These are phyloP conservation scores for Eubucco bourcierii DNA, from an alignment of 2,113 vertebrate genomes.

Conservation along the genomic window DNA sequence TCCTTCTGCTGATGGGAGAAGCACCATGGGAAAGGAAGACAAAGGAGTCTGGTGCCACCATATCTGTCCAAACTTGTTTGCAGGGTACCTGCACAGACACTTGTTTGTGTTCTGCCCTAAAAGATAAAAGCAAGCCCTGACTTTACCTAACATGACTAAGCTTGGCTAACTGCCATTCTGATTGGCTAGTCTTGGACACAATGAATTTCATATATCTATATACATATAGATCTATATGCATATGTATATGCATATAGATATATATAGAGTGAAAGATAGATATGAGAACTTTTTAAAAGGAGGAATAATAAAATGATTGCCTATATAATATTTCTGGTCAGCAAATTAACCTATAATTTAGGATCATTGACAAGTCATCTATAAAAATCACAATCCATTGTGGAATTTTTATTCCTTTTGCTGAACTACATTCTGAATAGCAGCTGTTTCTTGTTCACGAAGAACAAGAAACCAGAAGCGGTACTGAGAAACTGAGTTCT, in stretches of 20 bases:
- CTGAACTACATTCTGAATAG: background rate
- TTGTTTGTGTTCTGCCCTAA: too few relatives aligned
- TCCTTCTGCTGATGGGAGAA: too few relatives aligned
- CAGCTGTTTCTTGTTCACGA: background rate
- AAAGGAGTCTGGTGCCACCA: too few relatives aligned
- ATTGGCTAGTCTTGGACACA: background rate
- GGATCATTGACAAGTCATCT: background rate
- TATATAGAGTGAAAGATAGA: too few relatives aligned
- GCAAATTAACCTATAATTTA: background rate
- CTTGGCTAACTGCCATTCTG: too few relatives aligned
- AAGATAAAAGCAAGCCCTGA: too few relatives aligned
- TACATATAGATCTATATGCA: too few relatives aligned
- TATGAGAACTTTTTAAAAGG: background rate
- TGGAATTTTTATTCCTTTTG: background rate
- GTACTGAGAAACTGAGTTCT: background rate
- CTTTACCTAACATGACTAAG: too few relatives aligned
- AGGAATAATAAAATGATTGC: background rate
- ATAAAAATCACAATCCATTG: background rate
- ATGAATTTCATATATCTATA: background rate
- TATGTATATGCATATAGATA: background rate
- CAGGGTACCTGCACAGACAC: too few relatives aligned
- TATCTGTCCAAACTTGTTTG: too few relatives aligned
- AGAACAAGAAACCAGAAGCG: background rate
- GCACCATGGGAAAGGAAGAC: too few relatives aligned
- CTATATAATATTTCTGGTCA: background rate